Conservation (phyloP, 2,797 vertebrate species). For the Tauraco hartlaubi region DNA sequence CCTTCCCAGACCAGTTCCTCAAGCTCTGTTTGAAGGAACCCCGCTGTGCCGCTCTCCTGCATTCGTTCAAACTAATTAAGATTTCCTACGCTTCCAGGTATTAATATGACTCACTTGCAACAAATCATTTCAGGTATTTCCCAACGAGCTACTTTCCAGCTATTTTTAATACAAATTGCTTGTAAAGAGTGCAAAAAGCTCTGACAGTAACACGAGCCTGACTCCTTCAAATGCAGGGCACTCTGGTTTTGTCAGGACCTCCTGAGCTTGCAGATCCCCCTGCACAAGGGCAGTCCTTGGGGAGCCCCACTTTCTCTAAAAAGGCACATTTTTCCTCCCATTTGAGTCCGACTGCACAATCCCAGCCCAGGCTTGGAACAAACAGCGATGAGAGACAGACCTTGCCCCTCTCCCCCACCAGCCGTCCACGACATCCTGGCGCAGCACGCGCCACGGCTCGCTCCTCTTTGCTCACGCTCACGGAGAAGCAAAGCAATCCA, state of each 20-base stretch:
- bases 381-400: neutral
- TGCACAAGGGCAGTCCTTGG: neutral
- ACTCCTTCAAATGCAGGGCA: neutral
- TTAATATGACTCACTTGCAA: neutral
- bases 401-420: neutral
- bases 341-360: neutral
- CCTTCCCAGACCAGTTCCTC: neutral
- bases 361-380: neutral
- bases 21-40: neutral
- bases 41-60: neutral
- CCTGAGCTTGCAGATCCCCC: neutral
- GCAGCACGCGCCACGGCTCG: rapidly evolving
- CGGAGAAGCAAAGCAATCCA: rapidly evolving
- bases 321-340: neutral
- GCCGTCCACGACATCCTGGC: neutral
- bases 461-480: neutral
- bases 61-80: neutral
- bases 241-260: neutral
- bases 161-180: neutral
- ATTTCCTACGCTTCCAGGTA: neutral
- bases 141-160: neutral
- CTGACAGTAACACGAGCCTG: rapidly evolving
- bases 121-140: neutral
- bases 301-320: neutral
- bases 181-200: neutral